Evolutionary conservation across 2,113 vertebrate genomes (phyloP).

Genomic region (Xiphophorus hellerii): DNA sequence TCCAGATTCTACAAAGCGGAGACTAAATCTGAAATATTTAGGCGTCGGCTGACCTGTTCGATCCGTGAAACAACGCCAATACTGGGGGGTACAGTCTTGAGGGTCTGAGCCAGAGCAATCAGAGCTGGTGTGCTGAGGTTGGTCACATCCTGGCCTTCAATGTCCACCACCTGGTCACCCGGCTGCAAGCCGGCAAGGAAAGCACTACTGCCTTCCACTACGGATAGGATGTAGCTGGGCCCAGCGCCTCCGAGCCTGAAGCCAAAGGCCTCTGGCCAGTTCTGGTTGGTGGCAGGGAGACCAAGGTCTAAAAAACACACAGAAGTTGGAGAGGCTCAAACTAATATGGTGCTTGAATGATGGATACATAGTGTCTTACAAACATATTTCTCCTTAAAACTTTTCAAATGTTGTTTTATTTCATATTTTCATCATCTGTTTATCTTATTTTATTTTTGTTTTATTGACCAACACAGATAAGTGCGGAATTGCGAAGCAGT

Average conservation of each 20-base stretch:
- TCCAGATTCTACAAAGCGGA: not conserved
- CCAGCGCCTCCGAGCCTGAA: conserved; percentile 89
- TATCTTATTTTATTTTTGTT: no score
- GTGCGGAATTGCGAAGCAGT: no score
- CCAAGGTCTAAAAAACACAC: conserved; percentile 72
- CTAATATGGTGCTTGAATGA: not conserved
- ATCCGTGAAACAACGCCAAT: conserved; percentile 92
- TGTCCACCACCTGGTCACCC: conserved; percentile 94
- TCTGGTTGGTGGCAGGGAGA: conserved; percentile 88
- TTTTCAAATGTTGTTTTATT: no score
- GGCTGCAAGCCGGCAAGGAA: conserved; percentile 88
- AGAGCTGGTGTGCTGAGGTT: conserved; percentile 84
- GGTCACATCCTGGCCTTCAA: conserved; percentile 91
- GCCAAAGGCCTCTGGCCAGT: conserved; percentile 96
- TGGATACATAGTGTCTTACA: no score
- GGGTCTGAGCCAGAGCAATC: conserved; percentile 84
- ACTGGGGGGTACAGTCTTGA: conserved; percentile 90
- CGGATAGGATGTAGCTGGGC: conserved; percentile 93
- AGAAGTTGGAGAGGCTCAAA: not conserved
- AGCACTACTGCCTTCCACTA: conserved; percentile 92
- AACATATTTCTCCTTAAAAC: no score
- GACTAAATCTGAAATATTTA: not conserved
- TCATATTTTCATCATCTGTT: no score
- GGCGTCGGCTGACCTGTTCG: conserved; percentile 71
- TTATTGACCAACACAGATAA: no score